Base-by-base conservation (phyloP, 2,888 invertebrate species). In the Drosophila basisetae region DNA sequence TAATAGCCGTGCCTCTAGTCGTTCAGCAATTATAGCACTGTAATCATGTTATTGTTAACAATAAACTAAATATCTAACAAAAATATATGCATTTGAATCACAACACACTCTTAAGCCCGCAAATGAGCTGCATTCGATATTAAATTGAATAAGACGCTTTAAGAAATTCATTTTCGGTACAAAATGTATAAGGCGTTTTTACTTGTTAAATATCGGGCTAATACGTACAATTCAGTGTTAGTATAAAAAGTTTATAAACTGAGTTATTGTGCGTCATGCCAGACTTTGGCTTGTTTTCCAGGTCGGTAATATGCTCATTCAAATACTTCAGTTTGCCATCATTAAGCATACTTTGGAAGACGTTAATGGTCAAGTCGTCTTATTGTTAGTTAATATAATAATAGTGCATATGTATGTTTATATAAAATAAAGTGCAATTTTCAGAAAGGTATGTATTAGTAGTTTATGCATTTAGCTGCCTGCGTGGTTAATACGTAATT, bases 1-100 rank as follows among this genome's bases (percentile, higher is more conserved):
- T 43, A 31, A 52, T 28, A 37, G 68, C 61, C 63, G 72, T 70
- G 75, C 68, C 68, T 73, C 80, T 86, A 84, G 84, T 84, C 82
- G 82, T 70, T 76, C 74, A 78, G 74, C 80, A 76, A 80, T 63
- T 77, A 55, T 84, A 80, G 77, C 73, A 70, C 62, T 55, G 30
- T 61, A 63, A 58, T 66, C 53, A 73, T 68, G 73, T 84, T 87
- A 82, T 75, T 70, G 74, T 84, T 74, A 87, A 82, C 70, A 77
- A 75, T 75, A 76, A 80, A 80, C 59, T 54, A 55, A 77, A 68
- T 66, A 59, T 53, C 80, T 74, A 80, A 77, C 65, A 69, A 53
- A 49, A 50, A 22, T n/a, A 43, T 35, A 30, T 28, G 30, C 43
- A n/a, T 31, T 25, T 52, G 5, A 43, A 22, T 43, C 11, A 5